phyloP scores from a whole-genome alignment of 2,797 vertebrate species.

The Neostethus bicornis region DNA sequence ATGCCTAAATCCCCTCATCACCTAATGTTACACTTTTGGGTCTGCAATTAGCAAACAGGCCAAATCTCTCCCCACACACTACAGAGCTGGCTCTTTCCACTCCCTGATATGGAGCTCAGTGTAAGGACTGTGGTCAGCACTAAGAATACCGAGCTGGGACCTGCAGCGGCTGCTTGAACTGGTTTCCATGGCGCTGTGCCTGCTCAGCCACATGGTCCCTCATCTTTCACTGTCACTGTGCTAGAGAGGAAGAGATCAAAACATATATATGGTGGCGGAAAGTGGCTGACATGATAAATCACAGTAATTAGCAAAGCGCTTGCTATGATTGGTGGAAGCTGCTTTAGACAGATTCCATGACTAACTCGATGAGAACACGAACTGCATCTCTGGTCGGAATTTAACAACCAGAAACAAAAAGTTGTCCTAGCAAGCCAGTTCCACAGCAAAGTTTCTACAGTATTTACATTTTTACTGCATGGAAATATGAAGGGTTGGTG shows the following conservation, averaged over 20 bases:
- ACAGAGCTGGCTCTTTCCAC: constrained; percentile 36
- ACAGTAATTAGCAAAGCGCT: constrained; percentile 64
- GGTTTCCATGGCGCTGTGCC: constrained; percentile 56
- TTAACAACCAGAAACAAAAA: constrained; percentile 25
- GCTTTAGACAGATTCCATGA: constrained; percentile 49
- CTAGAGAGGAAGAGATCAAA: constrained; percentile 78
- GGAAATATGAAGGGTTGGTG: constrained; percentile 40
- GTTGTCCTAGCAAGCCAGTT: no score
- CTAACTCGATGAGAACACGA: constrained; percentile 40
- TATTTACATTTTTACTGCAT: constrained; percentile 38
- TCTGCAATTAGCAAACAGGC: constrained; percentile 72
- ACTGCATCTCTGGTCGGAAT: constrained; percentile 60
- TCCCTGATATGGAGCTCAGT: constrained; percentile 29
- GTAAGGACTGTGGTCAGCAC: constrained; percentile 6
- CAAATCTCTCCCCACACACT: constrained; percentile 47
- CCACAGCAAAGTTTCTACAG: constrained; percentile 25
- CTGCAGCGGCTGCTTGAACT: constrained; percentile 17
- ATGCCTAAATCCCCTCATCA: constrained; percentile 77
- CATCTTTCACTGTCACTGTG: constrained; percentile 80
- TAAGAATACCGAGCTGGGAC: constrained; percentile 26
- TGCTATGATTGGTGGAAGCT: constrained; percentile 55
- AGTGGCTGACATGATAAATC: constrained; percentile 75
- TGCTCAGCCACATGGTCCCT: constrained; percentile 68
- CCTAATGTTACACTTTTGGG: constrained; percentile 79
- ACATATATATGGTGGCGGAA: constrained; percentile 78